Evolutionary conservation across 2,113 vertebrate genomes (phyloP), one percentile per base, ranked within the genome.

Genomic region (Speoplatyrhinus poulsoni): DNA sequence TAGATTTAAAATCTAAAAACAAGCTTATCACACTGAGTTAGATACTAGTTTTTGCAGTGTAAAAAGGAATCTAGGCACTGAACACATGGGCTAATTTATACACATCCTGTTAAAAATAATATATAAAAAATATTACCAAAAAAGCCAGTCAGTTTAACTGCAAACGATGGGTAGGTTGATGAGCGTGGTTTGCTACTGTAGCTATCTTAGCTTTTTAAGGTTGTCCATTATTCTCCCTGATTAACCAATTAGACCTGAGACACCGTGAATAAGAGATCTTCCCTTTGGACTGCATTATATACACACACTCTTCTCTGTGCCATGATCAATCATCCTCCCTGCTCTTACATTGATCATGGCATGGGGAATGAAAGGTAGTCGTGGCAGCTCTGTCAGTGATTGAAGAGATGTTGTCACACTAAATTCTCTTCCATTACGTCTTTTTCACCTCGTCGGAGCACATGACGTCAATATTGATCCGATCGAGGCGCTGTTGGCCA

Each of bases 371-470:
- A 71, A 76, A 56, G 77, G 69, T 70, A 87, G 82, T 85, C 70
- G 73, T 71, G 73, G 55, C 71, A 70, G 77, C 77, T 72, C 52
- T 54, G 79, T 83, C 76, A 83, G 85, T 87, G 83, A 88, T 72
- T 36, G 66, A 87, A 55, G 81, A 81, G 73, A 81, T 82, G 69
- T 72, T 88, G 88, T 90, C 90, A 88, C 81, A 81, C 66, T 75
- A 87, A 82, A 87, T 88, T 81, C 84, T 85, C 69, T 80, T 70
- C 5, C 53, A 75, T 77, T 82, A 88, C 73, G 59, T 67, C 84
- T 83, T 77, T 67, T 82, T 89, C 85, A 86, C 84, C 79, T 81
- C 70, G 72, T 82, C 80, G 75, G 12, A 59, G 75, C 72, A 74
- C 76, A 82, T 82, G 83, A 87, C 77, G 72, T 68, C 80, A 53